Conservation (phyloP, 2,113 vertebrate genomes). For the zebrafish (Danio rerio) region GRCz12tu NC_133185.1:2736001-2736500, state of each 20-base stretch:
- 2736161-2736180: too few relatives aligned
- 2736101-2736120: too few relatives aligned
- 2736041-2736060: too few relatives aligned
- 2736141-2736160: too few relatives aligned
- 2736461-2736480: slow-evolving; percentile 16
- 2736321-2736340: slow-evolving; percentile 88
- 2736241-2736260: neutral
- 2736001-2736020: too few relatives aligned
- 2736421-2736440: slow-evolving; percentile 18
- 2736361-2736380: slow-evolving; percentile 88
- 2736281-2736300: slow-evolving; percentile 94
- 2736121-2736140: too few relatives aligned
- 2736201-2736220: too few relatives aligned
- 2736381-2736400: slow-evolving; percentile 91
- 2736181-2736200: too few relatives aligned
- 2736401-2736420: neutral
- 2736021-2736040: too few relatives aligned
- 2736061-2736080: too few relatives aligned
- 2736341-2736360: slow-evolving; percentile 90
- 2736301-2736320: slow-evolving; percentile 89
- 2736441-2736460: slow-evolving; percentile 23
- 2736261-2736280: slow-evolving; percentile 85
- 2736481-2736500: neutral
- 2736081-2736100: too few relatives aligned
- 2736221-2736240: too few relatives aligned